Percentiles rank a stretch among this genome's conserved stretches.
Evolutionary conservation across 1,140 invertebrate species (phyloP).

Genomic region (Ctenoplectra terminalis): DNA sequence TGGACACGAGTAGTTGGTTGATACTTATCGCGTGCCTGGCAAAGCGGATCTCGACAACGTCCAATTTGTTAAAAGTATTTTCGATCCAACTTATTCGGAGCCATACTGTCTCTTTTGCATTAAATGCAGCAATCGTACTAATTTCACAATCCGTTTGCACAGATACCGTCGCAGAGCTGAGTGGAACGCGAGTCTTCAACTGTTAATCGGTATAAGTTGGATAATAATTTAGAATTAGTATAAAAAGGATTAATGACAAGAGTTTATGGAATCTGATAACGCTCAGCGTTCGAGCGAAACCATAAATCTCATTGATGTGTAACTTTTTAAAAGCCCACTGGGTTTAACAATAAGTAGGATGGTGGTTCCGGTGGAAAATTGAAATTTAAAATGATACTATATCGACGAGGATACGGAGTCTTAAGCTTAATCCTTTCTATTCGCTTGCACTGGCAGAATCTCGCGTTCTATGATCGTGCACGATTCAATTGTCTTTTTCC

Average conservation of each 20-base stretch:
- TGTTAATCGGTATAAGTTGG: background rate
- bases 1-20: conserved; percentile 10
- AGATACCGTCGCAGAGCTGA: too few relatives aligned
- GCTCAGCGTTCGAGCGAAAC: too few relatives aligned
- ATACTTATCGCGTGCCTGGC: conserved; percentile 22
- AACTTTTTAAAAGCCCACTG: background rate
- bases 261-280: background rate
- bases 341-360: background rate
- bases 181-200: too few relatives aligned
- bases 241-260: background rate
- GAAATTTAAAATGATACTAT: conserved; percentile 46
- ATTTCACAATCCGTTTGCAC: conserved; percentile 22
- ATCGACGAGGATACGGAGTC: background rate
- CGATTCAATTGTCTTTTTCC: conserved; percentile 15
- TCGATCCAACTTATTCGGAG: background rate
- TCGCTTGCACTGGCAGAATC: conserved; percentile 5
- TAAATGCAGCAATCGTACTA: background rate
- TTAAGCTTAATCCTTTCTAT: conserved; percentile 32
- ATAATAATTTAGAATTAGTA: background rate
- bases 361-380: background rate
- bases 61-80: background rate
- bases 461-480: background rate
- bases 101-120: background rate
- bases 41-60: background rate
- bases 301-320: too few relatives aligned